Conservation (phyloP, 2,888 invertebrate genomes). For the Dusona sp. region DNA sequence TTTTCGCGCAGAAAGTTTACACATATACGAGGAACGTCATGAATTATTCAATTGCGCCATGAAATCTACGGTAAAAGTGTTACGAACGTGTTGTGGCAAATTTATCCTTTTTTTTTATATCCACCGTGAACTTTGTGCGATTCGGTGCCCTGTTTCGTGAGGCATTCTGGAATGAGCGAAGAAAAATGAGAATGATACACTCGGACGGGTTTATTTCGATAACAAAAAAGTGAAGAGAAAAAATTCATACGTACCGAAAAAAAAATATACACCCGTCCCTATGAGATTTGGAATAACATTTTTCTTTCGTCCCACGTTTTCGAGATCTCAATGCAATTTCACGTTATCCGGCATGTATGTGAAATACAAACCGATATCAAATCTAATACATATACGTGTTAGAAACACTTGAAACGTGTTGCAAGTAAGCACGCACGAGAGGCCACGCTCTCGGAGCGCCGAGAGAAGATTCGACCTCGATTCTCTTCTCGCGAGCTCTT, state of each 20-base stretch:
- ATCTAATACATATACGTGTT: constrained; percentile 4
- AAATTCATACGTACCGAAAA: background rate
- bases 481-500: constrained; percentile 60
- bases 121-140: background rate
- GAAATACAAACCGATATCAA: background rate
- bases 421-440: constrained; percentile 38
- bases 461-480: constrained; percentile 67
- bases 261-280: background rate
- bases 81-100: constrained; percentile 42
- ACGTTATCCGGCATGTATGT: background rate
- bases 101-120: constrained; percentile 19
- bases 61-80: constrained; percentile 49
- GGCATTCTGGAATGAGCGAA: background rate
- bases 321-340: constrained; percentile 20
- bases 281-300: background rate
- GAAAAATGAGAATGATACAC: background rate
- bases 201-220: background rate
- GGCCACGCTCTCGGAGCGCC: constrained; percentile 39
- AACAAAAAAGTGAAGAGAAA: background rate
- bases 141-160: background rate
- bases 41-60: constrained; percentile 57
- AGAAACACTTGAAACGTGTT: constrained; percentile 39
- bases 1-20: constrained; percentile 16
- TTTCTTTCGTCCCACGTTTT: constrained; percentile 7
- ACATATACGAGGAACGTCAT: constrained; percentile 9